phyloP scores from a whole-genome alignment of 2,797 vertebrate genomes.

The Bucorvus abyssinicus region DNA sequence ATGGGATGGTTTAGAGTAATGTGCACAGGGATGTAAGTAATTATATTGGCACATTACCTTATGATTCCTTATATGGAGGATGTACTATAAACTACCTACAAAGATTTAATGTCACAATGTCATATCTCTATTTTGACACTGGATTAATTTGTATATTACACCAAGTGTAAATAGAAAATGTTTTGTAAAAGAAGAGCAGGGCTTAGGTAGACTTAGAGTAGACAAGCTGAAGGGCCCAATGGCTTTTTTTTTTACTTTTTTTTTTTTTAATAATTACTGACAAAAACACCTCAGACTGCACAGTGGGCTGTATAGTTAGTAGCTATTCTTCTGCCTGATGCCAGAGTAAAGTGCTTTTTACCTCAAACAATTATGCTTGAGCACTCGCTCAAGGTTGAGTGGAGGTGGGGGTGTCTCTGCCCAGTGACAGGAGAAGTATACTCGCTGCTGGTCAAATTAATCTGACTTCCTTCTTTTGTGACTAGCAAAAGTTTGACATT shows the following conservation, averaged over 20 bases:
- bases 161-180: not conserved
- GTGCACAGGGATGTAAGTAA: not conserved
- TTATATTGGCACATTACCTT: not conserved
- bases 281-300: not conserved
- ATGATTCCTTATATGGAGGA: not conserved
- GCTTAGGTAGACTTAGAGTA: not conserved
- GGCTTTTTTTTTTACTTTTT: not conserved
- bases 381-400: not conserved
- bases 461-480: not conserved
- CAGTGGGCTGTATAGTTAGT: not conserved
- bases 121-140: not conserved
- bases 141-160: not conserved
- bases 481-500: not conserved
- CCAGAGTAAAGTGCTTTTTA: not conserved
- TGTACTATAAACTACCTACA: not conserved
- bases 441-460: not conserved
- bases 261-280: not conserved
- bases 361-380: not conserved
- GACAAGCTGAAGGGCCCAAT: not conserved
- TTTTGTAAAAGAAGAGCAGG: not conserved
- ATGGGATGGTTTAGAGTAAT: not conserved
- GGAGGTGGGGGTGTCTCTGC: not conserved
- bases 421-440: not conserved
- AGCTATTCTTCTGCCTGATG: not conserved
- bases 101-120: not conserved